These are phyloP conservation scores for Oncorhynchus kisutch DNA, from an alignment of 2,113 vertebrate species.

Conservation along the genomic window DNA sequence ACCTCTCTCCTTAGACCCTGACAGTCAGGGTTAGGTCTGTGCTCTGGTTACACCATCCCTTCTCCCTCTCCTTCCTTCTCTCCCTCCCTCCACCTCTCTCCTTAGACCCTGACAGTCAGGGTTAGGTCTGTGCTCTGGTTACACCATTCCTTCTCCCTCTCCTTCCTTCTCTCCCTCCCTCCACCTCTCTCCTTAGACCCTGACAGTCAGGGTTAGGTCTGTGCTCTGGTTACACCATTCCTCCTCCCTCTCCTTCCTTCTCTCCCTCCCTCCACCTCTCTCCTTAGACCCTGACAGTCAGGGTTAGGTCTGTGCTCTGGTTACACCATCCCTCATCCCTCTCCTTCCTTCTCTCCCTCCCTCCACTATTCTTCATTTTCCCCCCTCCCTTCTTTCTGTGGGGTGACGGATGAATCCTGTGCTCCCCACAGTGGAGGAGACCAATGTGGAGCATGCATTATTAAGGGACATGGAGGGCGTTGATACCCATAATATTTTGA, in stretches of 20 bases:
- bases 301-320: conserved; percentile 25
- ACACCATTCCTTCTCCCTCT: background rate
- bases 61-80: background rate
- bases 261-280: conserved; percentile 22
- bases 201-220: conserved; percentile 27
- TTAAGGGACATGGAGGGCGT: conserved; percentile 53
- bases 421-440: conserved; percentile 57
- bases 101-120: conserved; percentile 37
- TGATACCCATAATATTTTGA: conserved; percentile 60
- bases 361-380: conserved; percentile 7
- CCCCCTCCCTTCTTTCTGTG: conserved; percentile 22
- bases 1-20: conserved; percentile 41
- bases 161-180: no score
- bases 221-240: conserved; percentile 26
- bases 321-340: conserved; percentile 7
- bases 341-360: conserved; percentile 7
- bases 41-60: conserved; percentile 30
- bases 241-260: background rate
- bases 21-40: conserved; percentile 26
- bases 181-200: conserved; percentile 41
- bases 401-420: conserved; percentile 61
- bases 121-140: conserved; percentile 24
- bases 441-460: conserved; percentile 61
- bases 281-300: conserved; percentile 38
- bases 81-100: conserved; percentile 36